Evolutionary conservation across 2,113 vertebrate species (phyloP).

Genomic region (Origma solitaria): DNA sequence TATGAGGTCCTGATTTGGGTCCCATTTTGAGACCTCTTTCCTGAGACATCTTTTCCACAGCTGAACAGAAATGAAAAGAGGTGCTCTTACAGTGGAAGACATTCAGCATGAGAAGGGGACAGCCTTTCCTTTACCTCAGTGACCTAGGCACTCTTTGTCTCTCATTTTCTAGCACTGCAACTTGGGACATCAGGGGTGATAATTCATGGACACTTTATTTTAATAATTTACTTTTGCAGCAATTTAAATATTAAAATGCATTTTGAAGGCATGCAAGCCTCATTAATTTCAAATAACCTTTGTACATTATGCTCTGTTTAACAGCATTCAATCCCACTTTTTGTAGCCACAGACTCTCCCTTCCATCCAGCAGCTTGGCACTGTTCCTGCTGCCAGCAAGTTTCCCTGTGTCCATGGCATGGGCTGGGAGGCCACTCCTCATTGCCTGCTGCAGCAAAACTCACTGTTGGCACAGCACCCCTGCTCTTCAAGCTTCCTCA

Average conservation of each 20-base stretch:
- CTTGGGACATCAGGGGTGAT: neutral
- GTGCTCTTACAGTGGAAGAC: neutral
- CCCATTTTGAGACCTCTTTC: neutral
- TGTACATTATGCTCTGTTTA: neutral
- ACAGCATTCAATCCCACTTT: neutral
- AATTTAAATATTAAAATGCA: conserved; percentile 27
- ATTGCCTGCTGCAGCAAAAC: neutral
- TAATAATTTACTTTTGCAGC: neutral
- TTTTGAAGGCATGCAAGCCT: neutral
- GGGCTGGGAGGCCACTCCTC: neutral
- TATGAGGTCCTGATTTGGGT: neutral
- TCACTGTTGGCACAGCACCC: neutral
- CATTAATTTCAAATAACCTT: conserved; percentile 3
- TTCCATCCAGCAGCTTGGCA: neutral
- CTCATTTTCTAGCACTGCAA: neutral
- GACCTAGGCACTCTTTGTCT: neutral
- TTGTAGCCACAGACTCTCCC: neutral
- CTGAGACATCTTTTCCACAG: neutral
- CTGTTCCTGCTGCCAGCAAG: neutral
- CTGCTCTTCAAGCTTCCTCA: neutral
- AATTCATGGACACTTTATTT: neutral
- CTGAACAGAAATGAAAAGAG: neutral
- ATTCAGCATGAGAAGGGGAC: neutral
- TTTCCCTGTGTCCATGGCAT: fast-evolving
- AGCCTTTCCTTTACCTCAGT: neutral